A percentile compares a stretch with the other conserved stretches of the same genome.
These are phyloP conservation scores for Anabas testudineus DNA, from an alignment of 2,797 vertebrate species.

Conservation along the genomic window DNA sequence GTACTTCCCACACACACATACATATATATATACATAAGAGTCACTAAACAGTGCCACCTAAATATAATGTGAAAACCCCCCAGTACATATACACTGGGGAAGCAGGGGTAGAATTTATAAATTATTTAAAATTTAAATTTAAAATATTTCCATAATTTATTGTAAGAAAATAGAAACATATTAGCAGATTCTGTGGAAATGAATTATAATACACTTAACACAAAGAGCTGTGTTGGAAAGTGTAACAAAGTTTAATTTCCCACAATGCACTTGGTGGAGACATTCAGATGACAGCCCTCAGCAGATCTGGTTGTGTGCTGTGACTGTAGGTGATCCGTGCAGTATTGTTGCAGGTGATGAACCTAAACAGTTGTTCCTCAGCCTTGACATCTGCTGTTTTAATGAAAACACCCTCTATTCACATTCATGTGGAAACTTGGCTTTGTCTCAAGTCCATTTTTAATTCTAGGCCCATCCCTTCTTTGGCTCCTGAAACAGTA, in stretches of 20 bases:
- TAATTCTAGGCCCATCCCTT: conserved; percentile 42
- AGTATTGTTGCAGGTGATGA: conserved; percentile 47
- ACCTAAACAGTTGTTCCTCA: conserved; percentile 25
- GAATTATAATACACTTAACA: background rate
- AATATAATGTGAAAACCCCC: no score
- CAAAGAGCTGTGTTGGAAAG: background rate
- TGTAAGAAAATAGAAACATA: no score
- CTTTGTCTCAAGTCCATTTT: conserved; percentile 49
- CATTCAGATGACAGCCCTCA: background rate
- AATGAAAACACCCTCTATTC: conserved; percentile 46
- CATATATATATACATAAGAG: no score
- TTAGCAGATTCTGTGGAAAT: no score
- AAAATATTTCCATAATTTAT: no score
- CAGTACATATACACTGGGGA: no score
- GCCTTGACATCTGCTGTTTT: conserved; percentile 38
- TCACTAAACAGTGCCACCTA: no score
- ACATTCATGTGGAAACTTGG: conserved; percentile 59
- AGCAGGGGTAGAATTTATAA: no score
- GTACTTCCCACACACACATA: no score
- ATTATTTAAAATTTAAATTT: no score
- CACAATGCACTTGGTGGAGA: background rate
- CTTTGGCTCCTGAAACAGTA: conserved; percentile 33
- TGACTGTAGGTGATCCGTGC: conserved; percentile 1
- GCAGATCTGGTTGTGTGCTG: background rate
- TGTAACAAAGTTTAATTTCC: background rate